Percentiles rank a stretch among this genome's conserved stretches.
These are phyloP conservation scores for Cryptus viduatorius DNA, from an alignment of 2,888 invertebrate species.

Conservation along the genomic window DNA sequence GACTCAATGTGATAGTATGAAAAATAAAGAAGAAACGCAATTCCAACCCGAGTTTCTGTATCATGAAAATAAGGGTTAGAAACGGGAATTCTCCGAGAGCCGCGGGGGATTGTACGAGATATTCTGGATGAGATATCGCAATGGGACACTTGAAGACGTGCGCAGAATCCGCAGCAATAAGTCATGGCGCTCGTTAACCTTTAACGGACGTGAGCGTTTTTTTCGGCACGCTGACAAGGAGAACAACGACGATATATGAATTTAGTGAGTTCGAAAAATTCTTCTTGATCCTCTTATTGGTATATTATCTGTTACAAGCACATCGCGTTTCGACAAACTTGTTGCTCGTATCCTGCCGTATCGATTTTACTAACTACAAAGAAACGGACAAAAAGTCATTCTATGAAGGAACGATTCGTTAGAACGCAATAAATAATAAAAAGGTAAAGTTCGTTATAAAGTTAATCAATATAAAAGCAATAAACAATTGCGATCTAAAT, in stretches of 20 bases:
- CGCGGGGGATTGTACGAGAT: neutral
- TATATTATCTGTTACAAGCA: neutral
- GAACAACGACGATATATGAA: neutral
- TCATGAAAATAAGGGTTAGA: neutral
- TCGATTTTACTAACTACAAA: neutral
- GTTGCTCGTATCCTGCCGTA: neutral
- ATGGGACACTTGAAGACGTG: neutral
- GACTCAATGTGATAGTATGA: neutral
- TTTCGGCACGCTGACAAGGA: neutral
- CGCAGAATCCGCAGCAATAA: neutral
- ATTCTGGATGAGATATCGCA: neutral
- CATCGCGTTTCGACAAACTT: neutral
- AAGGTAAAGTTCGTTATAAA: too few relatives aligned
- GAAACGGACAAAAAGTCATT: too few relatives aligned
- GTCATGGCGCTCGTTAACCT: neutral
- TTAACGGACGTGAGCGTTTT: neutral
- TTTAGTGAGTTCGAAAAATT: neutral
- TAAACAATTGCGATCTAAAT: neutral
- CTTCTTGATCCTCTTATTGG: neutral
- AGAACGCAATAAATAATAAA: neutral
- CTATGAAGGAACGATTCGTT: neutral
- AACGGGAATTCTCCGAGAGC: neutral
- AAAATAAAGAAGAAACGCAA: neutral
- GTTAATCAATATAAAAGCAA: neutral
- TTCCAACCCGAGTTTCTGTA: neutral